Percentiles rank a stretch among this genome's conserved stretches.
These are phyloP conservation scores for Laticauda colubrina DNA, from an alignment of 2,113 vertebrate genomes.

Conservation along the genomic window DNA sequence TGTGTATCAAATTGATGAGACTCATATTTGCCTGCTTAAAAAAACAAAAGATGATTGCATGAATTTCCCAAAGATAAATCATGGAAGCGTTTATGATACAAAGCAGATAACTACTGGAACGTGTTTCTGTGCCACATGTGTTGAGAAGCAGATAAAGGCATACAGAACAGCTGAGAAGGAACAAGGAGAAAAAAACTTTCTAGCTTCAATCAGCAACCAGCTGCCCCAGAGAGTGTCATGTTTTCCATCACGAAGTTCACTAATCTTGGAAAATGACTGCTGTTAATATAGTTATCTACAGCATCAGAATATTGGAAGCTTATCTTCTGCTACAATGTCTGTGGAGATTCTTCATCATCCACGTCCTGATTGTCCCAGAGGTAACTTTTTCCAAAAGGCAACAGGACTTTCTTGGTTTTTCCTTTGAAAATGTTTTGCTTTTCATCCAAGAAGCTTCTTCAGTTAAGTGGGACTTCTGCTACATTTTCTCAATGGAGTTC, in stretches of 20 bases:
- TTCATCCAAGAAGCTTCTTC: neutral
- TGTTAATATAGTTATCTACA: neutral
- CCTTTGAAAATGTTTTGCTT: neutral
- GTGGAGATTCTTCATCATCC: neutral
- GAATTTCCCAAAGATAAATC: neutral
- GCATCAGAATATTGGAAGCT: neutral
- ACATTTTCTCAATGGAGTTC: neutral
- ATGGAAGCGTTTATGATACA: neutral
- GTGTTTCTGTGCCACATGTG: neutral
- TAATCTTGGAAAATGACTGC: neutral
- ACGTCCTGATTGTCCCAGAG: neutral
- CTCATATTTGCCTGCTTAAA: neutral
- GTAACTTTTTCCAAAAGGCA: neutral
- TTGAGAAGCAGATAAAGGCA: neutral
- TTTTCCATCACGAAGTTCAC: neutral
- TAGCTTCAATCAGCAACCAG: neutral
- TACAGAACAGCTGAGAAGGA: neutral
- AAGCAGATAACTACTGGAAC: neutral
- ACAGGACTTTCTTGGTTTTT: neutral
- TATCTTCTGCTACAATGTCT: neutral
- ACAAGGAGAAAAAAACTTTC: neutral
- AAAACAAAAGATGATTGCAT: neutral
- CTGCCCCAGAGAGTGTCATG: neutral
- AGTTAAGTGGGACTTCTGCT: neutral
- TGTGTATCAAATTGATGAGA: neutral